These are phyloP conservation scores for Trachythela sp. DNA, from an alignment of 64 coral and sea anemone species.

Conservation along the genomic window DNA sequence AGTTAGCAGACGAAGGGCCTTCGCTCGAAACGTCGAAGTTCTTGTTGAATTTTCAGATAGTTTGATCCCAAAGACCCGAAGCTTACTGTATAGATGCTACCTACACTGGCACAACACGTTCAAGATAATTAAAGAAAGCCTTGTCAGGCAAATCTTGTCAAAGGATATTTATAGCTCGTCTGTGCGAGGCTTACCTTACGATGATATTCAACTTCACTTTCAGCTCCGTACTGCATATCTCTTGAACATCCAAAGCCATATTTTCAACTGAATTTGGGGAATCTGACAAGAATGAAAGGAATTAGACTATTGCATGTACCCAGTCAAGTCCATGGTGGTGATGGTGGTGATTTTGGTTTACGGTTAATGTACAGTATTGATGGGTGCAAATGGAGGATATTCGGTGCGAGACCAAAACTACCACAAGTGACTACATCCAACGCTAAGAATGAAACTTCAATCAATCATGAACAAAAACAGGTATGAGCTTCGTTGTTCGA, in stretches of 20 bases:
- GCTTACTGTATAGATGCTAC: too few species aligned
- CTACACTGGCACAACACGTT: too few species aligned
- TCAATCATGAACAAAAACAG: background rate
- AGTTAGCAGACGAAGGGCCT: too few species aligned
- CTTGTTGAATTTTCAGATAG: too few species aligned
- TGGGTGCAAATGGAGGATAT: slow-evolving; percentile 6
- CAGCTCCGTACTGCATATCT: background rate
- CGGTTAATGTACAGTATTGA: slow-evolving; percentile 12
- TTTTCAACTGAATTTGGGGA: background rate
- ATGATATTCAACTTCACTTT: background rate
- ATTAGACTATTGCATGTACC: background rate
- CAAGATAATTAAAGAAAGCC: too few species aligned
- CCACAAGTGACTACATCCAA: background rate
- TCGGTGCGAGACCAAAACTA: background rate
- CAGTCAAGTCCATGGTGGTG: background rate
- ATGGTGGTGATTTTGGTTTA: background rate
- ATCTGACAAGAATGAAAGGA: background rate
- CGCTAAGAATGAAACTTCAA: background rate
- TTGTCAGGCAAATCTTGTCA: too few species aligned
- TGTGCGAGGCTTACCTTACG: too few species aligned
- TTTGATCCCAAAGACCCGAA: too few species aligned
- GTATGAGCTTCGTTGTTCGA: background rate
- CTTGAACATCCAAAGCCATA: background rate
- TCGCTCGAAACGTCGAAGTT: too few species aligned
- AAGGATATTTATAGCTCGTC: too few species aligned